phyloP scores from a whole-genome alignment of 2,113 vertebrate species.

The Otus sunia region DNA sequence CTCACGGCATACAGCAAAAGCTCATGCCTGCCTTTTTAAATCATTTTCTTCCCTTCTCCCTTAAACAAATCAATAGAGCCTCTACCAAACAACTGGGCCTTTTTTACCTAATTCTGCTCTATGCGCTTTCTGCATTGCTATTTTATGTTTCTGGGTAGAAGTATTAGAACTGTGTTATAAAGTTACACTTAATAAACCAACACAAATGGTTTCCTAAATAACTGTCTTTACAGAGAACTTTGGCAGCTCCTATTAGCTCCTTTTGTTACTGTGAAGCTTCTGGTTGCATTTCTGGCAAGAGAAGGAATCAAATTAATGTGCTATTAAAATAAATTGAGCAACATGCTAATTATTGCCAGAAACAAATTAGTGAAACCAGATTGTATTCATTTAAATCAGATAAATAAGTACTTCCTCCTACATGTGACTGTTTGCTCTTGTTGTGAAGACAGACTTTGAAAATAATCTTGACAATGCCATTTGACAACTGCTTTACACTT shows the following conservation, averaged over 20 bases:
- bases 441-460: background rate
- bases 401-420: conserved; percentile 9
- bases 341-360: conserved; percentile 33
- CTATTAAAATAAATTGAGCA: conserved; percentile 45
- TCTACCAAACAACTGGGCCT: background rate
- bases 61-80: background rate
- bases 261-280: conserved; percentile 4
- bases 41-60: background rate
- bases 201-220: background rate
- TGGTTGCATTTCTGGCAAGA: conserved; percentile 7
- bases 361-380: conserved; percentile 4
- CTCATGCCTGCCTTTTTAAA: background rate
- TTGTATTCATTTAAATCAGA: conserved; percentile 31
- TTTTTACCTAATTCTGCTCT: background rate
- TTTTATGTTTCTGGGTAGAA: background rate
- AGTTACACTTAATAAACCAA: background rate
- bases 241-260: background rate
- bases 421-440: background rate
- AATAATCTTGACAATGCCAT: background rate
- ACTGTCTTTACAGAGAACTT: background rate
- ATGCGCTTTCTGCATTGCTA: background rate
- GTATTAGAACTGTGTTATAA: background rate
- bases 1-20: background rate
- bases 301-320: background rate
- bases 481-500: background rate